Conservation (phyloP, 1,140 invertebrate species). For the Mycetomoellerius zeteki region DNA sequence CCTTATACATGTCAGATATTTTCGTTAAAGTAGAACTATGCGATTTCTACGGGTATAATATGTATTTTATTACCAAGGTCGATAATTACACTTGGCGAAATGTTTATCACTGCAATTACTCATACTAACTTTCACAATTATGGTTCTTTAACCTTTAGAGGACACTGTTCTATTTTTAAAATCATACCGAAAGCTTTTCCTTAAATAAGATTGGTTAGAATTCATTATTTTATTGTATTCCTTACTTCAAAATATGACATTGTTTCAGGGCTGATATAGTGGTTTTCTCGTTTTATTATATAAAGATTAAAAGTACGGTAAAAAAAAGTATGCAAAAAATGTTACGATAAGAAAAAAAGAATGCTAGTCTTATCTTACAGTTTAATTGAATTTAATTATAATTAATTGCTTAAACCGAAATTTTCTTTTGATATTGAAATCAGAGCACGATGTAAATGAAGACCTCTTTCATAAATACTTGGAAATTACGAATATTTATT, state of each 20-base stretch:
- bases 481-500: conserved; percentile 53
- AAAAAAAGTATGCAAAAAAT: neutral
- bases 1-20: conserved; percentile 12
- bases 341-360: neutral
- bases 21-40: conserved; percentile 26
- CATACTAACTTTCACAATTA: neutral
- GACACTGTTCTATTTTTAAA: no score
- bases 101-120: neutral
- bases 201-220: no score
- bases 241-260: no score
- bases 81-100: neutral
- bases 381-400: conserved; percentile 52
- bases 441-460: conserved; percentile 25
- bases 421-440: conserved; percentile 54
- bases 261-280: no score
- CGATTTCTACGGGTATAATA: conserved; percentile 2
- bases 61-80: neutral
- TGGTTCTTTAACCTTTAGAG: neutral
- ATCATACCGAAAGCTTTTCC: no score
- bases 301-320: no score
- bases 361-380: neutral
- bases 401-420: conserved; percentile 57
- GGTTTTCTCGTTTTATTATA: no score
- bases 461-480: neutral
- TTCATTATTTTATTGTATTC: no score